Base-by-base conservation (phyloP, 2,797 vertebrate genomes). In the Brachymystax lenok region DNA sequence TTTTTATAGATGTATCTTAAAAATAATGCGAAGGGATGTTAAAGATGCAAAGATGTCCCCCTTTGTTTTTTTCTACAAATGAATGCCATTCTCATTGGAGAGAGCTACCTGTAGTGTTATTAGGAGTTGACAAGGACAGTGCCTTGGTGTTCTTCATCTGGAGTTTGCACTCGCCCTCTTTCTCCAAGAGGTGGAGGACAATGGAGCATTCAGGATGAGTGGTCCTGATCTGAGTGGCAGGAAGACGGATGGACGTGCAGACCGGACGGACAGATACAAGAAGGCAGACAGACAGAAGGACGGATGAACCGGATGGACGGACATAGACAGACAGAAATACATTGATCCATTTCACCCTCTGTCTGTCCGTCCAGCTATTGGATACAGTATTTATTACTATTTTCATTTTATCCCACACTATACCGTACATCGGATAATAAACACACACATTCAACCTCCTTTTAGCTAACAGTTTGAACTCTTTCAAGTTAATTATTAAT, bases 181-280 rank as follows among this genome's bases (percentile, higher is more conserved):
- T 84, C 64, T 85, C 69, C 51, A 80, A 82, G 0, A 89, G 73
- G 30, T 88, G 81, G 73, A 83, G 76, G 33, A 90, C 80, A 1
- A 89, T 75, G 10, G 71, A 84, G 74, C 88, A 91, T 73, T 88
- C 85, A 1, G 86, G 85, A 79, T 89, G 89, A 69, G 74, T 84
- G 0, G 74, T 76, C 0, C 1, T 16, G 5, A 87, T 82, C 90
- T 92, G 78, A 21, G 21, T 59, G 28, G 24, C n/a, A 10, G 21
- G 40, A 27, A 63, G 28, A 52, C 5, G 13, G 7, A 63, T 1
- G 19, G 13, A 56, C 5, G 24, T 46, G 19, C 5, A 59, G 13
- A 50, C 52, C 35, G 10, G 40, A 35, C 28, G 14, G 19, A 75
- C 52, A 50, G 40, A 72, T 54, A 75, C 54, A 69, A 27, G 46